phyloP scores from a whole-genome alignment of 1,140 invertebrate species.

The Charaxes varanes region DNA sequence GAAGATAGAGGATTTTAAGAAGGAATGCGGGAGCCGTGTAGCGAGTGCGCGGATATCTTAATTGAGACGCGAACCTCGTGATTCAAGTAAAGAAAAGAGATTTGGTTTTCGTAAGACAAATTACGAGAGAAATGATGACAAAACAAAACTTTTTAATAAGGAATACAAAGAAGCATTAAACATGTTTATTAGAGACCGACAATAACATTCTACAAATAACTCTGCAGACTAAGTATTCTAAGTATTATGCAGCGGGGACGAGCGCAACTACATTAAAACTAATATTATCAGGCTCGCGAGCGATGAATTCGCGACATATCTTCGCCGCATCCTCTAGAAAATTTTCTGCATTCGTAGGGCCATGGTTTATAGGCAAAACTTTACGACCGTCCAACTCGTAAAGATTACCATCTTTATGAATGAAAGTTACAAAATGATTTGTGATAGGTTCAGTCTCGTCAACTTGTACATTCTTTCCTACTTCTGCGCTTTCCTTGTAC shows the following conservation, averaged over 20 bases:
- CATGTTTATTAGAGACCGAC: no score
- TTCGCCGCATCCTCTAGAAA: constrained; percentile 82
- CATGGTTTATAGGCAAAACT: constrained; percentile 87
- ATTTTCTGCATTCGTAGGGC: constrained; percentile 81
- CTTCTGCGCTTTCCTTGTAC: constrained; percentile 55
- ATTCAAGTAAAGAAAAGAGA: constrained; percentile 31
- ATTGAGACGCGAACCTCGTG: constrained; percentile 54
- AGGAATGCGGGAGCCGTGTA: constrained; percentile 60
- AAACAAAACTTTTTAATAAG: background rate
- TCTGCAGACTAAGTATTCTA: constrained; percentile 79
- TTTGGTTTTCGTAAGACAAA: constrained; percentile 38
- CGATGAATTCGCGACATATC: constrained; percentile 88
- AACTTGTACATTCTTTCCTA: background rate
- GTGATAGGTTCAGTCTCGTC: constrained; percentile 46
- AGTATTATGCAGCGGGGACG: constrained; percentile 84
- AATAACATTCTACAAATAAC: no score
- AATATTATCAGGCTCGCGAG: constrained; percentile 85
- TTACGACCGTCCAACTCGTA: constrained; percentile 95
- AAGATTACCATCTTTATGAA: constrained; percentile 86
- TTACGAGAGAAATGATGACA: background rate
- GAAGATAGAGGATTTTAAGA: constrained; percentile 68
- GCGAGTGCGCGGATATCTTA: constrained; percentile 55
- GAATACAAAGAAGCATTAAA: constrained; percentile 15
- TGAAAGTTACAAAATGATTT: constrained; percentile 92
- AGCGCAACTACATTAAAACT: constrained; percentile 86